Percentiles rank a stretch among this genome's conserved stretches.
These are phyloP conservation scores for Sebastes vulpes DNA, from an alignment of 2,797 vertebrate species.

Conservation along the genomic window DNA sequence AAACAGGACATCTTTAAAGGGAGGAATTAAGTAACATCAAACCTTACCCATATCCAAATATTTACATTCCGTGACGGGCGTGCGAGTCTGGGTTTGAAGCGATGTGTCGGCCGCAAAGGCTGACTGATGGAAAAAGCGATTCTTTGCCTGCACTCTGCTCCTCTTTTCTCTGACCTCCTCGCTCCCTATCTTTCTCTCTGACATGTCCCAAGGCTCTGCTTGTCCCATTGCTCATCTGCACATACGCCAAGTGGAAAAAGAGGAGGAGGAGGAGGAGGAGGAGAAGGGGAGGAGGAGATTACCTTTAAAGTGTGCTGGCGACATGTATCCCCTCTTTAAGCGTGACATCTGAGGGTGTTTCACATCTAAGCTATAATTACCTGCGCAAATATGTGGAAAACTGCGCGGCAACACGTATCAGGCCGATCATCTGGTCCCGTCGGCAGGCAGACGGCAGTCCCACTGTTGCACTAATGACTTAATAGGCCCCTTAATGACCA, in stretches of 20 bases:
- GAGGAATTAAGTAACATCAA: conserved; percentile 71
- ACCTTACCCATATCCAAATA: conserved; percentile 76
- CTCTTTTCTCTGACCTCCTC: conserved; percentile 45
- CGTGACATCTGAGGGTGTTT: conserved; percentile 75
- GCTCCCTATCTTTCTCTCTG: conserved; percentile 44
- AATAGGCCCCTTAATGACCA: conserved; percentile 87
- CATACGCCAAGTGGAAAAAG: conserved; percentile 57
- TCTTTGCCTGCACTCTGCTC: conserved; percentile 48
- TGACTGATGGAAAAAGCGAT: conserved; percentile 66
- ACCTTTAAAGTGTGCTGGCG: conserved; percentile 64
- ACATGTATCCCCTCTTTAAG: conserved; percentile 64
- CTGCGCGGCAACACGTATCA: conserved; percentile 73
- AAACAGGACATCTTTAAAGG: conserved; percentile 75
- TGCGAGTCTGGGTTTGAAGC: conserved; percentile 64
- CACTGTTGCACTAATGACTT: conserved; percentile 86
- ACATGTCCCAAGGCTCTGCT: conserved; percentile 50
- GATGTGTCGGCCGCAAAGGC: conserved; percentile 35
- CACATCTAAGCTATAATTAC: conserved; percentile 77
- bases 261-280: conserved; percentile 28
- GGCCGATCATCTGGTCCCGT: conserved; percentile 75
- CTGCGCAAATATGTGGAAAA: conserved; percentile 80
- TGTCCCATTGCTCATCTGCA: conserved; percentile 60
- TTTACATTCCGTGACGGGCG: conserved; percentile 82
- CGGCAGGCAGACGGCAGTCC: conserved; percentile 77
- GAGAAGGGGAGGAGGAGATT: conserved; percentile 55